Base-by-base conservation (phyloP, 2,888 invertebrate species). In the Pammene aurita region DNA sequence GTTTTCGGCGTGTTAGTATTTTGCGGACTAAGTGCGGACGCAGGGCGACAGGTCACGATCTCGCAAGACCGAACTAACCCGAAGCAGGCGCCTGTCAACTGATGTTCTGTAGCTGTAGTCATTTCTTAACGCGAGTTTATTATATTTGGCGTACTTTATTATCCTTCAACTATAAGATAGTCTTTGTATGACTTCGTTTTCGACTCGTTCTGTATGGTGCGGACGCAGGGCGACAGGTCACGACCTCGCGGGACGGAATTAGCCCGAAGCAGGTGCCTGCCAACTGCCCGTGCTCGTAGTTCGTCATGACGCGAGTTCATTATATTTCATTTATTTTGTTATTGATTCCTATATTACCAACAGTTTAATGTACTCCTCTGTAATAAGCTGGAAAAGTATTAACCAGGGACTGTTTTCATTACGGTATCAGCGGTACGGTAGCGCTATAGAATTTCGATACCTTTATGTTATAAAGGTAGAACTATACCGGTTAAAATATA, bases 11-110 rank as follows among this genome's bases (percentile, higher is more conserved):
- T n/a, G n/a, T n/a, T n/a, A 34, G 34, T 52, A 52, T 52, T 26
- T 26, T 7, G 52, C 34, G 26, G n/a, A n/a, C n/a, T n/a, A 4
- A 79, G 41, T 76, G 81, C 78, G 78, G n/a, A n/a, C n/a, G 81
- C 84, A 83, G 86, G 84, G 84, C 87, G 85, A 76, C 85, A 83
- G 90, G 90, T 90, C 91, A 89, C 80, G 89, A 90, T 89, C 91
- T 89, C 90, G 87, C 79, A 75, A 80, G 82, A 80, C 87, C 73
- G 84, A 90, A 85, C 89, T 90, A 91, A 89, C 84, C 73, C 75
- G 75, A 81, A 82, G 81, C 74, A 73, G 73, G 64, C 67, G 71
- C 68, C 79, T 70, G 75, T 73, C 87, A 87, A 85, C 83, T 84
- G 85, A 81, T 26, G 2, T 26, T 26, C 78, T 35, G 64, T 34